Conservation (phyloP, 30 jellyfish, hydroid and myxozoan species). For the Hydra vulgaris region DNA sequence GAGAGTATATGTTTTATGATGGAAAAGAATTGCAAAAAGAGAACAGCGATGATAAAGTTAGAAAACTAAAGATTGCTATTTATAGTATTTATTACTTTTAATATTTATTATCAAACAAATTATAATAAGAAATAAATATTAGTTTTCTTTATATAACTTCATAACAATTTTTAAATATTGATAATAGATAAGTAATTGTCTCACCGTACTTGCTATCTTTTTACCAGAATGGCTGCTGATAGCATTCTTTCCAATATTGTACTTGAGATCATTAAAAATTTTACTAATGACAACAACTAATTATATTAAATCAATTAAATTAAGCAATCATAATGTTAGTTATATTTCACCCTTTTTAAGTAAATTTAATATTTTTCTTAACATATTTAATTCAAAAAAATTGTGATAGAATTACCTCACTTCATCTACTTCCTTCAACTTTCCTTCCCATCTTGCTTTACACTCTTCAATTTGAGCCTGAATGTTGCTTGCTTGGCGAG, state of each 20-base stretch:
- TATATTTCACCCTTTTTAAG: no score
- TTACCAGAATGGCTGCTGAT: constrained; percentile 83
- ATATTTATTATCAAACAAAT: no score
- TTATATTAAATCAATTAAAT: no score
- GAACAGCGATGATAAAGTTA: no score
- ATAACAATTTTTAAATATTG: not conserved
- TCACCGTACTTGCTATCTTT: constrained; percentile 7
- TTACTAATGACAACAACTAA: constrained; percentile 32
- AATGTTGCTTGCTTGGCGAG: constrained; percentile 50
- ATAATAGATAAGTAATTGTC: not conserved
- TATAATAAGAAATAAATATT: no score
- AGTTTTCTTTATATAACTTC: not conserved
- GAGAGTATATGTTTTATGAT: no score
- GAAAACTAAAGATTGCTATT: no score
- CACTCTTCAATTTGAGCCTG: constrained; percentile 70
- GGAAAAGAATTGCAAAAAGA: no score
- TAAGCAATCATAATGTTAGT: no score
- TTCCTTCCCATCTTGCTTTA: constrained; percentile 57
- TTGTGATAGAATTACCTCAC: constrained; percentile 40
- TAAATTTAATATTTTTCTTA: no score
- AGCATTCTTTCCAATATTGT: constrained; percentile 65
- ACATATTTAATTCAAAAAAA: no score
- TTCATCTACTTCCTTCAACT: constrained; percentile 42
- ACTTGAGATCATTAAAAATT: constrained; percentile 54
- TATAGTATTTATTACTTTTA: no score